Evolutionary conservation across 2,888 invertebrate genomes (phyloP), one percentile per base, ranked within the genome.

Genomic region (Tryphoninae sp.): DNA sequence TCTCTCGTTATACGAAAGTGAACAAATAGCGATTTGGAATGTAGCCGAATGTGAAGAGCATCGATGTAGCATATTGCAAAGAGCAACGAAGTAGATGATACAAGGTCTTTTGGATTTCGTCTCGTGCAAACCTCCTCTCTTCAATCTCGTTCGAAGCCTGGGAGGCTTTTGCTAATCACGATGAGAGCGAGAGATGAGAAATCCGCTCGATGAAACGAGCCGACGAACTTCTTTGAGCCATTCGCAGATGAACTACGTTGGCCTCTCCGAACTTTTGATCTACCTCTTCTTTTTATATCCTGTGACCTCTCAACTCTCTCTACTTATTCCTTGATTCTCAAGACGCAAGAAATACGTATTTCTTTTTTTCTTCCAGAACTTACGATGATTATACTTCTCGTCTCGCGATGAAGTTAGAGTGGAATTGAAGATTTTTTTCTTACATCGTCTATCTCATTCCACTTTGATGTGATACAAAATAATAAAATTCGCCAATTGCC

Each of bases 131-230:
- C 61, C 19, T 45, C 42, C 55, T 76, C 68, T 11, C 23, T 45
- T 71, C 45, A 78, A 71, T 55, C 64, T 7, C 58, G 26, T 62
- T 64, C 23, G 33, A 58, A 65, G 45, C 13, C 1, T 11, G 33
- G 6, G 42, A 13, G 58, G 19, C 16, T 59, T 61, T 33, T 40
- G 19, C 49, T 65, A 65, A 71, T 64, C 71, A 65, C 55, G 71
- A 55, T 71, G 40, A 55, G 53, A 77, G 69, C 53, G 19, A 58
- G 19, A 69, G 58, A 71, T 71, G 64, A 13, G 40, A 71, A 71
- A 64, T 42, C 42, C 23, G 53, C 26, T 11, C 45, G 71, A 71
- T 77, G 69, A 42, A 71, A 69, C 42, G 71, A 22, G 4, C 58
- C 42, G 45, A n/a, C 64, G 22, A 33, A 64, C 49, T n/a, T 19